Conservation (phyloP, 2,888 invertebrate species). For the Sesia bembeciformis region DNA sequence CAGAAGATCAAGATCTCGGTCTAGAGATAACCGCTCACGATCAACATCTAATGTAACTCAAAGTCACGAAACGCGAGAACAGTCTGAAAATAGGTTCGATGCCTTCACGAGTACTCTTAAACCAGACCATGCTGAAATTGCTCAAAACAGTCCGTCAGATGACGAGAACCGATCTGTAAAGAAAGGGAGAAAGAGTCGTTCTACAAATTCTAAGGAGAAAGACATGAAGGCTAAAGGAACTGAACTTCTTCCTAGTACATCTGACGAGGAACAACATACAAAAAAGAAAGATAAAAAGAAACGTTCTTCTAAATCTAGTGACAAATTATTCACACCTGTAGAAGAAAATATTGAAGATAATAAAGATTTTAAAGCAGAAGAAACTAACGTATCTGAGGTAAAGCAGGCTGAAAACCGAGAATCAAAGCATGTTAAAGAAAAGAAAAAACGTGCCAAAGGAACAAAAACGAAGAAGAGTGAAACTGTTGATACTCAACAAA, state of each 20-base stretch:
- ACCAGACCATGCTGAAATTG: constrained; percentile 25
- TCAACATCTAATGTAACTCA: constrained; percentile 28
- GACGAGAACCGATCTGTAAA: constrained; percentile 24
- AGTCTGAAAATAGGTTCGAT: constrained; percentile 50
- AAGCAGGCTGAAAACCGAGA: too few relatives aligned
- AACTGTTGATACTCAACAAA: too few relatives aligned
- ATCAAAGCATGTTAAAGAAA: neutral
- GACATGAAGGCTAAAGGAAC: constrained; percentile 31
- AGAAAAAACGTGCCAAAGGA: neutral
- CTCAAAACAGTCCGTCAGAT: constrained; percentile 15
- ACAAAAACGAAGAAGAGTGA: neutral
- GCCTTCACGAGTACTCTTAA: constrained; percentile 36
- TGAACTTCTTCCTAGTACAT: constrained; percentile 22
- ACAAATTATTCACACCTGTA: constrained; percentile 18
- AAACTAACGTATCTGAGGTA: neutral
- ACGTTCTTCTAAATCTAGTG: constrained; percentile 37
- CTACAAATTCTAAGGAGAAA: constrained; percentile 56
- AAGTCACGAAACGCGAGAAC: constrained; percentile 30
- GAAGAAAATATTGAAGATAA: constrained; percentile 1
- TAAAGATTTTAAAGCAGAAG: neutral
- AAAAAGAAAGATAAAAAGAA: constrained; percentile 51
- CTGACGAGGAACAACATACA: constrained; percentile 37
- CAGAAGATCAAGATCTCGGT: constrained; percentile 69
- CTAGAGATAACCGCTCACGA: constrained; percentile 52
- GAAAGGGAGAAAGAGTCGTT: constrained; percentile 38